phyloP scores from a whole-genome alignment of 2,113 vertebrate genomes.

The Malaclemys terrapin region DNA sequence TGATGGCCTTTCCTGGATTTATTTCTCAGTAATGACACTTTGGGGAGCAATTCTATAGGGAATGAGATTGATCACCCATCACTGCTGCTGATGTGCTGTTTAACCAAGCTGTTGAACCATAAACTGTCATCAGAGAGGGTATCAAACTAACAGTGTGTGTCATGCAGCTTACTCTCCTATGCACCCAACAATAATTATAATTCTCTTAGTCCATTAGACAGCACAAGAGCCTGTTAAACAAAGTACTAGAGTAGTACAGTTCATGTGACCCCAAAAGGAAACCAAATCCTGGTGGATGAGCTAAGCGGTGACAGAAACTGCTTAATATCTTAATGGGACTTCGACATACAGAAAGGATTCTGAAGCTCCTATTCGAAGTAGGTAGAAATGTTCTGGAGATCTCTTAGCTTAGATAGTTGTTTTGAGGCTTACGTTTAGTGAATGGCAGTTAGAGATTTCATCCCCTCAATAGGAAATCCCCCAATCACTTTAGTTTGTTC shows the following conservation, averaged over 20 bases:
- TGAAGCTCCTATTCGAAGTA: not conserved
- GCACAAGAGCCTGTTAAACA: slow-evolving; percentile 57
- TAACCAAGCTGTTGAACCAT: slow-evolving; percentile 82
- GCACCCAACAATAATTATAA: slow-evolving; percentile 67
- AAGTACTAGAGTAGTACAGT: slow-evolving; percentile 34
- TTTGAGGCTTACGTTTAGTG: not conserved
- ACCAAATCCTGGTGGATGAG: slow-evolving; percentile 10
- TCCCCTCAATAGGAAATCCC: not conserved
- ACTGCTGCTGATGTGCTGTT: slow-evolving; percentile 79
- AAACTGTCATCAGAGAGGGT: slow-evolving; percentile 77
- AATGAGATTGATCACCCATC: slow-evolving; percentile 84
- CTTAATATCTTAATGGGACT: slow-evolving; percentile 16
- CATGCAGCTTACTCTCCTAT: slow-evolving; percentile 59
- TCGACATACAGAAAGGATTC: not conserved
- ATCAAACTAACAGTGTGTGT: slow-evolving; percentile 79
- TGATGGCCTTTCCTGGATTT: slow-evolving; percentile 74
- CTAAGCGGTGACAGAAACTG: slow-evolving; percentile 10
- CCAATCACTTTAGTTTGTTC: not conserved
- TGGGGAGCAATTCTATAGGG: slow-evolving; percentile 77
- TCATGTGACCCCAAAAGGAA: slow-evolving; percentile 19
- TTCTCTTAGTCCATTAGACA: slow-evolving; percentile 75
- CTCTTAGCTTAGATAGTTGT: not conserved
- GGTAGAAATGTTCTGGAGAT: not conserved
- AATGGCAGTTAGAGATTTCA: not conserved
- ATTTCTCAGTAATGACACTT: slow-evolving; percentile 77